phyloP scores from a whole-genome alignment of 2,888 invertebrate genomes.

The Conomelus anceps region DNA sequence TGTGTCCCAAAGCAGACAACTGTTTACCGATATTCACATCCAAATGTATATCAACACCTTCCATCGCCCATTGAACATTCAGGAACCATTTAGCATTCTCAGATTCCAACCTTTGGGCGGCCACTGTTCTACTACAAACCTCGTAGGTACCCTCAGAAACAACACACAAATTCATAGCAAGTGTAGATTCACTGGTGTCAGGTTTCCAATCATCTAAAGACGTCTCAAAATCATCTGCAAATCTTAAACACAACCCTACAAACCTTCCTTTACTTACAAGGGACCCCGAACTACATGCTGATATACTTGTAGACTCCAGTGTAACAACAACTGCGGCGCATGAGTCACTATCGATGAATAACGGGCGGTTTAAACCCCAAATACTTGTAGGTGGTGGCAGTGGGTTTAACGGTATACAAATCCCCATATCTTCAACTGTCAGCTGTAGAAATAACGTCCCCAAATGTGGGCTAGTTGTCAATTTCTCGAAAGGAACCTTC shows the following conservation, averaged over 20 bases:
- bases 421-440: conserved; percentile 94
- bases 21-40: conserved; percentile 96
- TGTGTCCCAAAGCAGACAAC: conserved; percentile 87
- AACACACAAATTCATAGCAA: conserved; percentile 80
- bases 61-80: conserved; percentile 99
- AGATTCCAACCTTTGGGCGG: conserved; percentile 69
- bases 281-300: conserved; percentile 92
- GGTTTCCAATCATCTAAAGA: conserved; percentile 97
- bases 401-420: conserved; percentile 85
- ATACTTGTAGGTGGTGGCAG: conserved; percentile 55
- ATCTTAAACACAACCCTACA: conserved; percentile 84
- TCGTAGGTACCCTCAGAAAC: conserved; percentile 99
- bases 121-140: conserved; percentile 81
- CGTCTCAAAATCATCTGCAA: conserved; percentile 96
- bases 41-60: conserved; percentile 93
- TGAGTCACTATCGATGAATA: conserved; percentile 64
- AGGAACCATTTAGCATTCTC: conserved; percentile 97
- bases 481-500: conserved; percentile 70
- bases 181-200: conserved; percentile 46
- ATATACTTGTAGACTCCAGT: conserved; percentile 91
- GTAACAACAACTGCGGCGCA: conserved; percentile 92
- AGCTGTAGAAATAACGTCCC: conserved; percentile 89
- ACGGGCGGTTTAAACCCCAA: conserved; percentile 55
- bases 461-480: conserved; percentile 68
- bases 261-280: conserved; percentile 85